phyloP scores from a whole-genome alignment of 30 jellyfish, hydroid and myxozoan genomes.

The Catostylus mosaicus region DNA sequence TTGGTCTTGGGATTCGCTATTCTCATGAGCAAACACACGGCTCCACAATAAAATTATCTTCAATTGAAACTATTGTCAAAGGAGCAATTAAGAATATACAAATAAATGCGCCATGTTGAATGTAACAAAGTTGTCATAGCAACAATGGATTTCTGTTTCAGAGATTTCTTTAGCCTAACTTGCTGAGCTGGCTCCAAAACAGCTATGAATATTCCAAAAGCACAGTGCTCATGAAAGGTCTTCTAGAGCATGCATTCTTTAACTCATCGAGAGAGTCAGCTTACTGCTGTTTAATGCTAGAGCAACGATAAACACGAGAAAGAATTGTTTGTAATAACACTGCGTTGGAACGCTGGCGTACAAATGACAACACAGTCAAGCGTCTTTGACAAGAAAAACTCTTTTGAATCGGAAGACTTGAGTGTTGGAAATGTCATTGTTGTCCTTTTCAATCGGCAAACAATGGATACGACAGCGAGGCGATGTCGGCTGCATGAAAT shows the following conservation, averaged over 20 bases:
- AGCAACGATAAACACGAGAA: slow-evolving; percentile 32
- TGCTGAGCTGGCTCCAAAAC: slow-evolving; percentile 76
- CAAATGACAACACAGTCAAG: slow-evolving; percentile 74
- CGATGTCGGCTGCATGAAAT: slow-evolving; percentile 81
- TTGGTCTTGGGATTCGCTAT: not conserved
- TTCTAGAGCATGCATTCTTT: slow-evolving; percentile 44
- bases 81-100: slow-evolving; percentile 28
- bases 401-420: slow-evolving; percentile 74
- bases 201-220: slow-evolving; percentile 23
- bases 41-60: slow-evolving; percentile 15
- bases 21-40: slow-evolving; percentile 29
- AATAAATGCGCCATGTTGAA: slow-evolving; percentile 24
- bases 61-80: slow-evolving; percentile 10
- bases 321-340: slow-evolving; percentile 51
- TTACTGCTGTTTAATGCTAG: slow-evolving; percentile 62
- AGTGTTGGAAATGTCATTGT: slow-evolving; percentile 56
- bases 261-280: slow-evolving; percentile 4
- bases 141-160: slow-evolving; percentile 33
- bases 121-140: slow-evolving; percentile 20
- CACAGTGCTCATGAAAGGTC: slow-evolving; percentile 40
- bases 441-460: slow-evolving; percentile 38
- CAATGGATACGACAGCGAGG: slow-evolving; percentile 72
- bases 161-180: slow-evolving; percentile 37
- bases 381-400: slow-evolving; percentile 50
- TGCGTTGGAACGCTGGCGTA: slow-evolving; percentile 59